phyloP scores from a whole-genome alignment of 2,113 vertebrate genomes.

The Uria aalge region DNA sequence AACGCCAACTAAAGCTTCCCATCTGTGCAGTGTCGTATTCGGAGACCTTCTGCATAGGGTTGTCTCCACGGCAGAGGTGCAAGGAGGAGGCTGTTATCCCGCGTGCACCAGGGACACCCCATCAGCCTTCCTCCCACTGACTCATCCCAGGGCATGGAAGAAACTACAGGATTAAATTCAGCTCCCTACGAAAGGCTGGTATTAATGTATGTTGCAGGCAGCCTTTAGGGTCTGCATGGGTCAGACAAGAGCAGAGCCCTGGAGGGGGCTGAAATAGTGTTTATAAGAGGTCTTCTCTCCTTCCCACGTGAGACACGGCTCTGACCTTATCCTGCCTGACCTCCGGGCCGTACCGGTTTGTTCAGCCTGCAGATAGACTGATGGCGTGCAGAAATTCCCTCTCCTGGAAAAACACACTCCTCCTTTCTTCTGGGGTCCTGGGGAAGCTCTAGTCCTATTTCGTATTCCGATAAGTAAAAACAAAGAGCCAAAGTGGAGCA shows the following conservation, averaged over 20 bases:
- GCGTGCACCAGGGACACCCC: too few relatives aligned
- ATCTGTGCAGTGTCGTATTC: too few relatives aligned
- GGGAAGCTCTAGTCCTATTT: neutral
- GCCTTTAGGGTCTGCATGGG: neutral
- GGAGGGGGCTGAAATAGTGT: neutral
- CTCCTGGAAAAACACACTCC: neutral
- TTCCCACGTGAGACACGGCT: fast-evolving
- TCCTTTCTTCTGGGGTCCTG: neutral
- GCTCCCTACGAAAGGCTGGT: neutral
- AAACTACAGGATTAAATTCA: neutral
- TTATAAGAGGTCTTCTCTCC: neutral
- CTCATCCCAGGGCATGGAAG: neutral
- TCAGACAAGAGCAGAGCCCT: neutral
- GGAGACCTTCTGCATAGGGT: neutral
- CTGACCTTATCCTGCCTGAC: neutral
- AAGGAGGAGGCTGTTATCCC: neutral
- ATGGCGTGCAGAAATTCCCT: neutral
- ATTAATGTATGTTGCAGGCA: neutral
- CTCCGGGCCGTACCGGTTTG: fast-evolving
- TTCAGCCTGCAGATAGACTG: neutral
- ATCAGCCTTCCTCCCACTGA: neutral
- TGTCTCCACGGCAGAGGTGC: neutral
- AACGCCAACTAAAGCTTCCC: neutral
- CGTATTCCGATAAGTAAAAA: neutral
- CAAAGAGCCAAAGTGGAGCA: slow-evolving; percentile 43